These are phyloP conservation scores for Indicator indicator DNA, from an alignment of 2,113 vertebrate species.

Conservation along the genomic window DNA sequence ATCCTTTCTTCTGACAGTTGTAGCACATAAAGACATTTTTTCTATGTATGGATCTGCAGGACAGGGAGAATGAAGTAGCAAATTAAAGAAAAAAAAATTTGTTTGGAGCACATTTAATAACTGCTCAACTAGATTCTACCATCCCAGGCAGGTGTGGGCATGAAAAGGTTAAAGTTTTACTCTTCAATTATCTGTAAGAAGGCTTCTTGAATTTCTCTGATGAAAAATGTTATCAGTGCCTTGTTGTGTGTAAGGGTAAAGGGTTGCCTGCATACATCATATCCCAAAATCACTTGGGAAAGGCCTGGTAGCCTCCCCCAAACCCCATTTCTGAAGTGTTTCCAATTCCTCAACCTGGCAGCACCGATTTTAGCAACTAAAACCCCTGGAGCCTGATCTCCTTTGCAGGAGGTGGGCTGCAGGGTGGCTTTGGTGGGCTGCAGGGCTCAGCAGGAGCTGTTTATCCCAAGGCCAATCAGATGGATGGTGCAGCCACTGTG, in stretches of 20 bases:
- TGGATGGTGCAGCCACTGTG: background rate
- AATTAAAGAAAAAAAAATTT: background rate
- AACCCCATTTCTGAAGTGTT: background rate
- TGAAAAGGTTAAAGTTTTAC: background rate
- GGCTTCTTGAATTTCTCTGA: background rate
- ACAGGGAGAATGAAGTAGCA: background rate
- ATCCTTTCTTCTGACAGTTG: background rate
- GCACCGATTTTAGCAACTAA: background rate
- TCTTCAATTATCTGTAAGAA: background rate
- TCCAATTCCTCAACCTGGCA: background rate
- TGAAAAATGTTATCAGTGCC: background rate
- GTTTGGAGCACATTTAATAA: background rate
- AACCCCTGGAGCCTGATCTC: background rate
- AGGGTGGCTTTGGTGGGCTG: background rate
- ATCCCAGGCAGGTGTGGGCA: background rate
- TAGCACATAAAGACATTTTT: background rate
- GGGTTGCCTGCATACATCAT: background rate
- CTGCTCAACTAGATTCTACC: background rate
- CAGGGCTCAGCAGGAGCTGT: background rate
- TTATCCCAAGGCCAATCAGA: background rate
- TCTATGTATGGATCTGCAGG: background rate
- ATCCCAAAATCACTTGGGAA: background rate
- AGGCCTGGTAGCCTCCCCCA: background rate
- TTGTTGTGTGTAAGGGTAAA: too few species aligned
- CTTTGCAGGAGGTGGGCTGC: background rate